Evolutionary conservation across 1,140 invertebrate genomes (phyloP), one percentile per base, ranked within the genome.

Genomic region (Coptotermes formosanus): DNA sequence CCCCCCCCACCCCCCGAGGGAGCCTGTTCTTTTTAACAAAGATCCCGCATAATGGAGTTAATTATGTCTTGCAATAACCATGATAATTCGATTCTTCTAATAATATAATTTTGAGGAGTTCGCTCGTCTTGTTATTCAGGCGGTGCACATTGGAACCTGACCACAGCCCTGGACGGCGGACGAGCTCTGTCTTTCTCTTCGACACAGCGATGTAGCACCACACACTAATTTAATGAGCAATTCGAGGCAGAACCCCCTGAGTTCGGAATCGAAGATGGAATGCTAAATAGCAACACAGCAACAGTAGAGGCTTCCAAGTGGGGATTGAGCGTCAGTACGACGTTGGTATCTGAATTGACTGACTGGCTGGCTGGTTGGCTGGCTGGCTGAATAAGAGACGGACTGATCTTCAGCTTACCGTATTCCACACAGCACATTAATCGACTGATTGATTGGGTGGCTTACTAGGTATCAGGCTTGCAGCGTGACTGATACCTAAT

Each of bases 251-350:
- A 48, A 48, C 45, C 45, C 45, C 45, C 82, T 11, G 43, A 48
- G 85, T 82, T 45, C 75, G 44, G 85, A 85, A 85, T 85, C 85
- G 85, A 85, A 85, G 85, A 85, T 85, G 85, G 64, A 85, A 85
- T 81, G 64, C 85, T 85, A 85, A 85, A 81, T 69, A 85, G 85
- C 19, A 44, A 32, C 59, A 38, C 52, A 64, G 25, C 52, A 16
- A 9, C 48, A 23, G 81, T 23, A 43, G 59, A 30, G 23, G 64
- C n/a, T 16, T 75, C 64, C 64, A 75, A 30, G 64, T 75, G 64
- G 64, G 64, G 64, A 75, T 75, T 75, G 1, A 75, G 64, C 64
- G 9, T 8, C 64, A 75, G 25, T 75, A 75, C 64, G 64, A 75
- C 25, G 64, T 2, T 75, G n/a, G 25, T 75, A 75, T n/a, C 64